phyloP scores from a whole-genome alignment of 2,113 vertebrate genomes.

The Thomomys bottae region DNA sequence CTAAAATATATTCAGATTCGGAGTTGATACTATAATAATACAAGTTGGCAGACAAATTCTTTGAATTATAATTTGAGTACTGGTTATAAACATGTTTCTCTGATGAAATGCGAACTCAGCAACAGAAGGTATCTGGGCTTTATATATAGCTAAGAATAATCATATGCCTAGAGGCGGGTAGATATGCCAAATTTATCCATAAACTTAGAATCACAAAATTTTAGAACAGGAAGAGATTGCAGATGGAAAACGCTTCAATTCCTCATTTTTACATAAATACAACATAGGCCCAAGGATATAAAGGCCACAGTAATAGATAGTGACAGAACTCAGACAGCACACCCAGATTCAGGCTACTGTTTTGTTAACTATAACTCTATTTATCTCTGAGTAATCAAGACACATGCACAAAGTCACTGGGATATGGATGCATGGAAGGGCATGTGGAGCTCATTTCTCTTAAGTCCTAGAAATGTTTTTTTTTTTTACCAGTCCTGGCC shows the following conservation, averaged over 20 bases:
- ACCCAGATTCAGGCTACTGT: neutral
- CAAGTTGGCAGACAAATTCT: slow-evolving; percentile 59
- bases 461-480: neutral
- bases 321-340: neutral
- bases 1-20: slow-evolving; percentile 61
- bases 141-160: slow-evolving; percentile 68
- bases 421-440: neutral
- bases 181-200: slow-evolving; percentile 60
- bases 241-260: slow-evolving; percentile 37
- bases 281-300: neutral
- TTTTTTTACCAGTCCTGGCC: too few species aligned
- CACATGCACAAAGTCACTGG: neutral
- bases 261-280: slow-evolving; percentile 21
- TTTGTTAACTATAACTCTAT: neutral
- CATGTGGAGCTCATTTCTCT: neutral
- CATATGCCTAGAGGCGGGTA: slow-evolving; percentile 41
- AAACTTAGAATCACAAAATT: slow-evolving; percentile 56
- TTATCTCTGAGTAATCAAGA: neutral
- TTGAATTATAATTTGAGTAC: slow-evolving; percentile 61
- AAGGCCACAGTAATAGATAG: neutral
- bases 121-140: slow-evolving; percentile 67
- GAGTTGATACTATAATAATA: slow-evolving; percentile 70
- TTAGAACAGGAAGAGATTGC: slow-evolving; percentile 58
- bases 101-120: slow-evolving; percentile 62
- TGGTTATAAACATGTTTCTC: slow-evolving; percentile 55